Evolutionary conservation across 2,797 vertebrate species (phyloP), one percentile per base, ranked within the genome.

Genomic region (Rousettus madagascariensis): DNA sequence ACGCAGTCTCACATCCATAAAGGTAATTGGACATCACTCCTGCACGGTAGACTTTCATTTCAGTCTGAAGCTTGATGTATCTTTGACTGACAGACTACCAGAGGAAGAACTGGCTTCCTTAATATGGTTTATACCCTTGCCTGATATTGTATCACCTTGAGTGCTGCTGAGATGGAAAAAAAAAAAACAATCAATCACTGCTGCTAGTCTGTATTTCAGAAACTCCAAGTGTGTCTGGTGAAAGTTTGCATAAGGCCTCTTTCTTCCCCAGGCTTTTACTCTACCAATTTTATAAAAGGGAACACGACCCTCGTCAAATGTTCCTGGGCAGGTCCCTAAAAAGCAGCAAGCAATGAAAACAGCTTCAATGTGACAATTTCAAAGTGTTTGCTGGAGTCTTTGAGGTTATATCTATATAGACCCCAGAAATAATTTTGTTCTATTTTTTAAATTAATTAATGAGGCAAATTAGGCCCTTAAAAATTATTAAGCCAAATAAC

Each of bases 71-170:
- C 71, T 74, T 88, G 74, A 72, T 86, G 41, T 61, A 89, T 86
- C 89, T 83, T 95, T 97, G 92, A 97, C 55, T 95, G 96, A 96
- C 77, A 96, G 93, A 59, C 72, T 78, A 66, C 38, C n/a, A 78
- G 72, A 68, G 8, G 41, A 93, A 90, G 30, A 65, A 86, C 0
- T 90, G 43, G 61, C 51, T 95, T 88, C 79, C 83, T 43, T 6
- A 86, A 75, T 43, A 61, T 68, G 49, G 68, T 95, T 94, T 95
- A 92, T 96, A 38, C 51, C 65, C 68, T 91, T 74, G n/a, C 68
- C 53, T 93, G 77, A 71, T 75, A 92, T 17, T 79, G 61, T 72
- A 88, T 92, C 77, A 85, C 77, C 51, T 86, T 65, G 15, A 86
- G 61, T 33, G 68, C 38, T 89, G 43, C 74, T 91, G 28, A 92